These are phyloP conservation scores for Vanessa tameamea DNA, from an alignment of 1,140 invertebrate species.

Conservation along the genomic window DNA sequence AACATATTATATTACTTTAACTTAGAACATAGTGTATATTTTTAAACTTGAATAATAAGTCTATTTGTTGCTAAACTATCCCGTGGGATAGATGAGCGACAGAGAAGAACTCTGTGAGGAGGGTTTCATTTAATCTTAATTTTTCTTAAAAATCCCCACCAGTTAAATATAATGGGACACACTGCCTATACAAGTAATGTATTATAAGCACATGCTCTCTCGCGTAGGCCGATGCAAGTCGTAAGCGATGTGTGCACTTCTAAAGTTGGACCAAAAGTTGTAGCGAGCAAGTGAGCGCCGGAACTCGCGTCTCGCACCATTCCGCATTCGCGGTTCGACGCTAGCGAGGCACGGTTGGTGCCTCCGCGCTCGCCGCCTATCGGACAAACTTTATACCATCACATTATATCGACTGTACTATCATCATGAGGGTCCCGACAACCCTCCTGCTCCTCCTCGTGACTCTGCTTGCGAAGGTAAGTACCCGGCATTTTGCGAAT, in stretches of 20 bases:
- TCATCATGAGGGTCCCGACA: slow-evolving; percentile 61
- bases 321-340: slow-evolving; percentile 67
- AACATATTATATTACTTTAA: too few relatives aligned
- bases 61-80: too few relatives aligned
- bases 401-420: slow-evolving; percentile 50
- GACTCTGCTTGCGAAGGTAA: slow-evolving; percentile 56
- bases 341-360: slow-evolving; percentile 64
- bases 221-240: slow-evolving; percentile 54
- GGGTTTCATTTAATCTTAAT: neutral
- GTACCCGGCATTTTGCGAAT: slow-evolving; percentile 44
- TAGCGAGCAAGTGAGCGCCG: slow-evolving; percentile 39
- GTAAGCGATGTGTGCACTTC: slow-evolving; percentile 51
- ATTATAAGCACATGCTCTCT: slow-evolving; percentile 40
- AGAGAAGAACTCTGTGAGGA: too few relatives aligned
- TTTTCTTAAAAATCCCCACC: neutral
- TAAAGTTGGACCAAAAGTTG: slow-evolving; percentile 57
- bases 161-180: neutral
- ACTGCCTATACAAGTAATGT: slow-evolving; percentile 6
- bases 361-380: slow-evolving; percentile 56
- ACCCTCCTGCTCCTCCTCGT: slow-evolving; percentile 56
- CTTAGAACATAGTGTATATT: too few relatives aligned
- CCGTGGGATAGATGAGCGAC: too few relatives aligned
- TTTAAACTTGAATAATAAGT: too few relatives aligned
- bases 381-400: slow-evolving; percentile 57
- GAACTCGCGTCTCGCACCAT: slow-evolving; percentile 30